Base-by-base conservation (phyloP, 2,113 vertebrate species). In the Periophthalmodon schlosseri region DNA sequence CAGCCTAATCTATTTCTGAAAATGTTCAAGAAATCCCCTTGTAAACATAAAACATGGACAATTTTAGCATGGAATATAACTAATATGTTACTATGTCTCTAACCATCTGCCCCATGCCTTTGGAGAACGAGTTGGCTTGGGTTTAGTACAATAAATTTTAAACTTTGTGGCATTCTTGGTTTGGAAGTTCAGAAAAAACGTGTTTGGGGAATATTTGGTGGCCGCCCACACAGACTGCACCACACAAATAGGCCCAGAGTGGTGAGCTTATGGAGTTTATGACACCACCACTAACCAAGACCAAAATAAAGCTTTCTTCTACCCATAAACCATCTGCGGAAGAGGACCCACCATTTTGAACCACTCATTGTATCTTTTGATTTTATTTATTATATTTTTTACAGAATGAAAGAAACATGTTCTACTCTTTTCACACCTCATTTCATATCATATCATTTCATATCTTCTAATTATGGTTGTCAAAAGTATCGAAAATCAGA, bases 171-270 rank as follows among this genome's bases (percentile, higher is more conserved):
- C 34, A 12, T n/a, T 20, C 16, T 65, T n/a, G 63, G 63, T 65
- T 20, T 15, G 12, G 34, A 34, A 63, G 60, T 63, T 18, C 24
- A 63, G 15, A 36, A 63, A 50, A 63, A 63, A 28, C 60, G 15
- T 64, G 61, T 64, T 36, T 12, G 61, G 33, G n/a, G 63, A 65
- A 65, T 39, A 39, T 65, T 65, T 65, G 34, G 63, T 39, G 63
- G 63, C 63, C 63, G 18, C 63, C 63, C 33, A 65, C 63, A 65
- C 63, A 65, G 63, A 65, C 61, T 39, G 61, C 61, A 20, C 61
- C 14, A 36, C 61, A 65, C 61, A 65, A 65, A 65, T 54, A 7
- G 52, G 18, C 18, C 33, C 34, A 65, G 33, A 65, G 63, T n/a
- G 63, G 63, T 65, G 6, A 39, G 63, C 18, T 39, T n/a, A n/a